These are phyloP conservation scores for Stegana nigrithorax DNA, from an alignment of 2,888 invertebrate species.

Conservation along the genomic window DNA sequence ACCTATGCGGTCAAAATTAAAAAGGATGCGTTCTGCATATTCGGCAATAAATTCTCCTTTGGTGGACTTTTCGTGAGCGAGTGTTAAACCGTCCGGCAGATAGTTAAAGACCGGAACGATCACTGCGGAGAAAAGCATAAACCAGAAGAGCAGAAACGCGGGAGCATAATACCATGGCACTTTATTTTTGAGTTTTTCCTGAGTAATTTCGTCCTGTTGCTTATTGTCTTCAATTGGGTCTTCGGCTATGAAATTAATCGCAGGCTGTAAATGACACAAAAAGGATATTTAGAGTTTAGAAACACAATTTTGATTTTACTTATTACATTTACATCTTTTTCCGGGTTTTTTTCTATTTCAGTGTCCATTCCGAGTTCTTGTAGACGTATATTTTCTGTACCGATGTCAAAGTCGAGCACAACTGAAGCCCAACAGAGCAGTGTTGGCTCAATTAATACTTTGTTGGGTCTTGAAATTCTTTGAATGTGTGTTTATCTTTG, in stretches of 20 bases:
- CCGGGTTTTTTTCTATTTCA: too few relatives aligned
- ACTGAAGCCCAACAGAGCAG: neutral
- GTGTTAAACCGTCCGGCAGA: conserved; percentile 50
- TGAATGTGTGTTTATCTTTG: neutral
- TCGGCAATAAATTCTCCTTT: conserved; percentile 75
- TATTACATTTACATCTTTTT: too few relatives aligned
- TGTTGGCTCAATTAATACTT: neutral
- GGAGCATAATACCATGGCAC: conserved; percentile 56
- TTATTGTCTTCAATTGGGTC: too few relatives aligned
- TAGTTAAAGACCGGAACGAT: conserved; percentile 46
- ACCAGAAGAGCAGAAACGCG: conserved; percentile 54
- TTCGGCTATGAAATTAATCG: too few relatives aligned
- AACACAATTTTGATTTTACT: too few relatives aligned
- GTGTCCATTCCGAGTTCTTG: too few relatives aligned
- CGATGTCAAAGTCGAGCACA: too few relatives aligned
- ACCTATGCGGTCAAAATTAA: conserved; percentile 75
- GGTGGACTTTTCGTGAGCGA: conserved; percentile 43
- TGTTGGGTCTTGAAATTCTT: neutral
- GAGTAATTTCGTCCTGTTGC: conserved; percentile 48
- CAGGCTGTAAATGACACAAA: too few relatives aligned
- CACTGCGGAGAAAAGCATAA: conserved; percentile 53
- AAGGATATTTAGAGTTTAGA: too few relatives aligned
- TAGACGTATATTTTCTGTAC: too few relatives aligned
- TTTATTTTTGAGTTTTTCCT: conserved; percentile 40
- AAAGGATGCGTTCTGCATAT: conserved; percentile 74